Conservation (phyloP, 2,113 vertebrate genomes). For the Mirounga angustirostris region DNA sequence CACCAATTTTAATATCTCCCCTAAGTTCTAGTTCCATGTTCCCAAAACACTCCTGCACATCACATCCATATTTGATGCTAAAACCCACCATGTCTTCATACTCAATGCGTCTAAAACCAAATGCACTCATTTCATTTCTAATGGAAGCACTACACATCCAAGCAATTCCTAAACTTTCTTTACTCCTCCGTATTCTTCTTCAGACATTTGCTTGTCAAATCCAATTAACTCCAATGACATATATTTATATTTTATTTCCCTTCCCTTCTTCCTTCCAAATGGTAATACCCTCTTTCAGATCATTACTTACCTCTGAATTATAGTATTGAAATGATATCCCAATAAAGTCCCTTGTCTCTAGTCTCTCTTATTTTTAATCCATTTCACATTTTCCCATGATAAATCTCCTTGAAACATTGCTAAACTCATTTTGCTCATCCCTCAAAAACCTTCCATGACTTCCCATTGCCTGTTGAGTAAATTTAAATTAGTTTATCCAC, state of each 20-base stretch:
- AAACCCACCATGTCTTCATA: slow-evolving; percentile 8
- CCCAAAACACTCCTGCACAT: background rate
- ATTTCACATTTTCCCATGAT: background rate
- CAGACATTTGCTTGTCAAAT: background rate
- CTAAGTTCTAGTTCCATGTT: background rate
- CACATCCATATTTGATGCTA: background rate
- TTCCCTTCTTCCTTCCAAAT: background rate
- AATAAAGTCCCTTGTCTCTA: background rate
- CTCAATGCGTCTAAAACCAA: background rate
- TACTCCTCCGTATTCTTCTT: background rate
- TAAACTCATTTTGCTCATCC: background rate
- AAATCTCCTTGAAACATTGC: background rate
- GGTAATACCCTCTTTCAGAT: background rate
- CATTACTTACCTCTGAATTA: background rate
- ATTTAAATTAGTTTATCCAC: background rate
- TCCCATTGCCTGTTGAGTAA: background rate
- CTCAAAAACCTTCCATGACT: background rate
- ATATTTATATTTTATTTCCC: background rate
- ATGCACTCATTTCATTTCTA: background rate
- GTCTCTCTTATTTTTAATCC: background rate
- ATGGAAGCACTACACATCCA: background rate
- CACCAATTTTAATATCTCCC: background rate
- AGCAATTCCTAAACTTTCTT: background rate
- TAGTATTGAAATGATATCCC: background rate
- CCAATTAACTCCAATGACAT: background rate